These are phyloP conservation scores for Psilopsiagon aymara DNA, from an alignment of 2,113 vertebrate species.

Conservation along the genomic window DNA sequence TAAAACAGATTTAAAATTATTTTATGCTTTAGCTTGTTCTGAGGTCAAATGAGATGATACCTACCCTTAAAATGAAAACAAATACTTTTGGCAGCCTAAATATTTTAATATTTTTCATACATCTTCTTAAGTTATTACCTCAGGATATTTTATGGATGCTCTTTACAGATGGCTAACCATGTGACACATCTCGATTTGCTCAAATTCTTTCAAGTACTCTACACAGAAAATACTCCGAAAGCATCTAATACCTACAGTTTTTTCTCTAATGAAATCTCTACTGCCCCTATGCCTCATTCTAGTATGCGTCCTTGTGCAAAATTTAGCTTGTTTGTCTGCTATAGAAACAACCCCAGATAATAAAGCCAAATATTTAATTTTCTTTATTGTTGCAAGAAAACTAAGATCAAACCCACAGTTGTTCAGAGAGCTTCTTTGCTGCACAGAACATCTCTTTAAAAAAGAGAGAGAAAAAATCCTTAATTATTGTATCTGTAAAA, in stretches of 20 bases:
- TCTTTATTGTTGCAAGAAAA: slow-evolving; percentile 42
- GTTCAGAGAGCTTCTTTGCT: background rate
- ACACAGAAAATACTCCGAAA: slow-evolving; percentile 21
- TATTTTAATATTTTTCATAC: background rate
- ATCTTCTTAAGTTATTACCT: slow-evolving; percentile 53
- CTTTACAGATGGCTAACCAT: slow-evolving; percentile 30
- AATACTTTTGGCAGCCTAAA: slow-evolving; percentile 1
- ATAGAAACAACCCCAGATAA: background rate
- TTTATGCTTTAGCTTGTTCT: background rate
- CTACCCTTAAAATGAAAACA: background rate
- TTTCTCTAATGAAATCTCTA: slow-evolving; percentile 22
- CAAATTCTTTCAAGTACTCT: slow-evolving; percentile 36
- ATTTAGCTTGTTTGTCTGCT: background rate
- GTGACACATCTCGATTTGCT: slow-evolving; percentile 10
- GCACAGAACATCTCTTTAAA: background rate
- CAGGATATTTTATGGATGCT: slow-evolving; percentile 14
- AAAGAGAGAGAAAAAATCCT: background rate
- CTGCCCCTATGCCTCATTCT: background rate
- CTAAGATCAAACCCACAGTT: slow-evolving; percentile 36
- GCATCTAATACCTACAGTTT: background rate
- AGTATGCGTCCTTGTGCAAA: background rate
- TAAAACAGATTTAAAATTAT: background rate
- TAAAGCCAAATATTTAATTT: slow-evolving; percentile 54
- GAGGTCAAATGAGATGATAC: background rate
- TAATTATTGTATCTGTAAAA: slow-evolving; percentile 51